Evolutionary conservation across 2,888 invertebrate genomes (phyloP), one percentile per base, ranked within the genome.

Genomic region (Himalopsyche anomala): DNA sequence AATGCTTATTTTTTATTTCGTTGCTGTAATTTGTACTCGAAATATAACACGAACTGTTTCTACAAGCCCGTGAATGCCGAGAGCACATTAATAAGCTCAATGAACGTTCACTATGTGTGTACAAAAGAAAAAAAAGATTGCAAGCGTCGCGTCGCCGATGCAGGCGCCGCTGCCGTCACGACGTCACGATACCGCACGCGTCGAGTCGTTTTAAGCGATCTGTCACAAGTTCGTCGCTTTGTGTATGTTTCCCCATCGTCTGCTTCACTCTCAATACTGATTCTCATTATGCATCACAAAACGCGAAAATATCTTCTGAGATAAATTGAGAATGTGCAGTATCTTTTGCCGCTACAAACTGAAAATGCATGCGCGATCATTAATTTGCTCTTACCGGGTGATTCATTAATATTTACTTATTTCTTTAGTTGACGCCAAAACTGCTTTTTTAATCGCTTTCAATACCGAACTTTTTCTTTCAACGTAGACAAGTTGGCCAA

Each of bases 1-100:
- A 51, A 15, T 51, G 51, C 51, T 15, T 51, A 51, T 51, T 51
- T 51, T 15, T 51, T 51, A 51, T 15, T 15, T 15, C 51, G 51
- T n/a, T 62, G 19, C 19, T 62, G 8, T 62, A 62, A 62, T 62
- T 62, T 62, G 62, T 62, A n/a, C 62, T 62, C 19, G 19, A 62
- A 62, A 62, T 62, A 62, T 19, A 19, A 19, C 28, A 62, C 62
- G 28, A 62, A 5, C 19, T 19, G 56, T 51, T 51, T 51, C 51
- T 28, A 62, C 19, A 62, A 56, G 28, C 4, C 62, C 8, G 11
- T 62, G 62, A 62, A 62, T 51, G 51, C 51, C 15, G 51, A 3
- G 51, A 51, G 51, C 51, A 15, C 51, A 15, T 15, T 51, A 62
- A 62, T 62, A 62, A 62, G 19, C 62, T 9, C 28, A 62, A 62